Evolutionary conservation across 2,888 invertebrate species (phyloP).

Genomic region (Lycocerus yunnanus): DNA sequence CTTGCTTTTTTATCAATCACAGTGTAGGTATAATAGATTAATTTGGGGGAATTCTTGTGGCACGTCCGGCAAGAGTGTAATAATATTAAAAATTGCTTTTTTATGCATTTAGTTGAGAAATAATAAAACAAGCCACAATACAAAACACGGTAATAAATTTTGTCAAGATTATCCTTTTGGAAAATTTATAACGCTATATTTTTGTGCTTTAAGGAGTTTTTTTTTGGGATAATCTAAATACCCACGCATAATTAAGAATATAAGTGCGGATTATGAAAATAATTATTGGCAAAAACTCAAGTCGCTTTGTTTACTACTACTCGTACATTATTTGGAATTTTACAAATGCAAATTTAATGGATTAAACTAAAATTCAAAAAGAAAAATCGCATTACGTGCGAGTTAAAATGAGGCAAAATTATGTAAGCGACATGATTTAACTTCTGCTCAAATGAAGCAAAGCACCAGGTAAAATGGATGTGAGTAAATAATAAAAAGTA

Average conservation of each 20-base stretch:
- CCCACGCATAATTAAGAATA: not conserved
- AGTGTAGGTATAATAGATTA: not conserved
- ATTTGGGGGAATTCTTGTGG: not conserved
- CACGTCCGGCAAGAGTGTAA: too few relatives aligned
- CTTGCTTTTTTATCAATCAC: not conserved
- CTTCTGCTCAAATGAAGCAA: not conserved
- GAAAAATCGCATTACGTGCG: not conserved
- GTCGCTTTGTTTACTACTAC: too few relatives aligned
- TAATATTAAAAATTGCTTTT: not conserved
- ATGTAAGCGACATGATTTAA: not conserved
- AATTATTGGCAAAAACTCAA: not conserved
- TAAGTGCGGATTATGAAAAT: not conserved
- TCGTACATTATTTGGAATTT: not conserved
- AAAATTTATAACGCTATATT: not conserved
- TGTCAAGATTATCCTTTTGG: not conserved
- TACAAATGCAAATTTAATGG: not conserved
- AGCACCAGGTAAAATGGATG: slow-evolving; percentile 4
- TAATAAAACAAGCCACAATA: not conserved
- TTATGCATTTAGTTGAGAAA: not conserved
- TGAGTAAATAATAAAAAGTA: slow-evolving; percentile 13
- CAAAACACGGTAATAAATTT: not conserved
- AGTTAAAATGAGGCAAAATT: not conserved
- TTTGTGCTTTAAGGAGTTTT: not conserved
- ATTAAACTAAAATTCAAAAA: not conserved
- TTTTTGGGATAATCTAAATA: not conserved